Evolutionary conservation across 2,797 vertebrate genomes (phyloP).

Genomic region (Discoglossus pictus): DNA sequence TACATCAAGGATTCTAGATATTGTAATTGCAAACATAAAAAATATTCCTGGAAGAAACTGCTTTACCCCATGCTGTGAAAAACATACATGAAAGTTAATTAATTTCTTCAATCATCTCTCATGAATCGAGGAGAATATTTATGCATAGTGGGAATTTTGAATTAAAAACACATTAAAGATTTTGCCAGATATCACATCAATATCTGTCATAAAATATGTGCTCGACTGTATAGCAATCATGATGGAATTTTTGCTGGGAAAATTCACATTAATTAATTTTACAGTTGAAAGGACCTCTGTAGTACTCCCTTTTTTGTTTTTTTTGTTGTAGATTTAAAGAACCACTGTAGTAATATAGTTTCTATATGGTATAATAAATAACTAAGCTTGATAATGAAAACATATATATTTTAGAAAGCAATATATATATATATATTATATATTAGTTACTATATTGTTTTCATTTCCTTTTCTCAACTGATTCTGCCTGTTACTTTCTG

Average conservation of each 20-base stretch:
- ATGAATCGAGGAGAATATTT: slow-evolving; percentile 37
- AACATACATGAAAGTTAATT: slow-evolving; percentile 53
- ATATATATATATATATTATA: no score
- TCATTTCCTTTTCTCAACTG: no score
- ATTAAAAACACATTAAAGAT: slow-evolving; percentile 51
- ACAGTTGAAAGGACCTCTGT: no score
- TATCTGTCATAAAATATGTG: slow-evolving; percentile 38
- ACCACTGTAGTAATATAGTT: no score
- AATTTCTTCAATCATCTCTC: slow-evolving; percentile 40
- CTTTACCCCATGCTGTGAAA: slow-evolving; percentile 39
- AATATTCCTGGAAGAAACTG: slow-evolving; percentile 52
- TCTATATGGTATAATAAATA: no score
- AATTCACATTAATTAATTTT: no score
- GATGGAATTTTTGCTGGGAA: slow-evolving; percentile 29
- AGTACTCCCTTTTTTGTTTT: no score
- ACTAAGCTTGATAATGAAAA: no score
- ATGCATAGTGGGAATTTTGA: slow-evolving; percentile 50
- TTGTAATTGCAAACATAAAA: slow-evolving; percentile 48
- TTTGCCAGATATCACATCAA: slow-evolving; percentile 41
- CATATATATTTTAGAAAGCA: no score
- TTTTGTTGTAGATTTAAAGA: no score
- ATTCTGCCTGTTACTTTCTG: no score
- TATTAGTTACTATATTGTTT: no score
- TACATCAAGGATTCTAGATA: slow-evolving; percentile 49
- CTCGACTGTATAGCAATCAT: slow-evolving; percentile 15